Evolutionary conservation across 2,797 vertebrate genomes (phyloP), one percentile per base, ranked within the genome.

Genomic region (Rhinella marina): DNA sequence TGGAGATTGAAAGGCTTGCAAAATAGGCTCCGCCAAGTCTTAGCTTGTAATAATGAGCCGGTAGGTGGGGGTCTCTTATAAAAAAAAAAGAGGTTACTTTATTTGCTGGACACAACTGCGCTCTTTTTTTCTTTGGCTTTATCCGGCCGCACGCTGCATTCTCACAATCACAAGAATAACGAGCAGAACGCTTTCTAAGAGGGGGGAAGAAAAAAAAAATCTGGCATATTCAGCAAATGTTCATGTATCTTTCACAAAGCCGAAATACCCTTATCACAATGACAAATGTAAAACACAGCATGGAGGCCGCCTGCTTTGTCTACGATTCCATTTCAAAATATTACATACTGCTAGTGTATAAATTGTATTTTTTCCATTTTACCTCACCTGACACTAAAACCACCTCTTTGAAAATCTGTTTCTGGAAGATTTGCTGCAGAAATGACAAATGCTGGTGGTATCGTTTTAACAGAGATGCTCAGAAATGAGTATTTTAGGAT

Each of bases 271-370:
- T 89, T 89, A 89, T 86, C 88, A 86, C 84, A 86, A 86, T 89
- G 84, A 82, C 70, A 89, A 89, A 89, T 89, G 88, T 86, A 89
- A 86, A 89, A 89, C 84, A 56, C 88, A 89, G 88, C 88, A 82
- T 86, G 88, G n/a, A 73, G 81, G 59, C 88, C 75, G 84, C 78
- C 80, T 84, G 82, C 88, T 82, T 89, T 89, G 88, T 89, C 84
- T 86, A 86, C 76, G 70, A 86, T 77, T 86, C 84, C 84, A 89
- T 89, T 89, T 89, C 72, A 70, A 61, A 78, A 82, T 89, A 89
- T 86, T 89, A 89, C 79, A 88, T 77, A 86, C 88, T 41, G 79
- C 84, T 14, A 70, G 70, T 86, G 59, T 81, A 89, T 82, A 89
- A 89, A 89, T 89, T 82, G 79, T 86, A 82, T 89, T 86, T 86